Evolutionary conservation across 2,797 vertebrate genomes (phyloP).

Genomic region (Psittacula derbiana): DNA sequence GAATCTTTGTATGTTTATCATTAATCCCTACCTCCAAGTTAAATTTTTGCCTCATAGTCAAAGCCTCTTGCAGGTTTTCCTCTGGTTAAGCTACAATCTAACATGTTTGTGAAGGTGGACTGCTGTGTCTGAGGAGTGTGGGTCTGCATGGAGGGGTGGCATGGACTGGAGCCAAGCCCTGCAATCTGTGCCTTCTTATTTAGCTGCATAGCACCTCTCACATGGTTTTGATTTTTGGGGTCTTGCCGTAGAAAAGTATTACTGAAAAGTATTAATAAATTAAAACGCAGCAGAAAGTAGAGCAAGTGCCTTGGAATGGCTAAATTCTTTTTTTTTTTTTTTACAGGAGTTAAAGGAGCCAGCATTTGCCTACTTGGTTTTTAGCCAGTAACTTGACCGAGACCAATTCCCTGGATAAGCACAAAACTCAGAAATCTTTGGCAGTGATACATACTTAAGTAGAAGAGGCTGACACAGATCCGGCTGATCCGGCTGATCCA

Average conservation of each 20-base stretch:
- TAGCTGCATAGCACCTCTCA: neutral
- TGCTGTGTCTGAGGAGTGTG: neutral
- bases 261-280: neutral
- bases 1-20: neutral
- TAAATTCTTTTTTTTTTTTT: neutral
- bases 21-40: neutral
- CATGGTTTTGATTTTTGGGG: neutral
- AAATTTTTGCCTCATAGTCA: neutral
- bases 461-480: neutral
- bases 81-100: neutral
- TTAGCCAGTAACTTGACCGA: neutral
- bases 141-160: neutral
- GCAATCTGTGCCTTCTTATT: neutral
- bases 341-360: neutral
- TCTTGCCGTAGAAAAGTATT: neutral
- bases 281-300: neutral
- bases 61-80: neutral
- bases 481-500: neutral
- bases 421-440: neutral
- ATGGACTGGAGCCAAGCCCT: neutral
- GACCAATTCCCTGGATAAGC: neutral
- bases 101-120: rapidly evolving
- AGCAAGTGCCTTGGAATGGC: neutral
- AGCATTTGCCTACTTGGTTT: neutral
- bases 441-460: neutral